A percentile compares a stretch with the other conserved stretches of the same genome.
Evolutionary conservation across 1,140 invertebrate genomes (phyloP).

Genomic region (Maconellicoccus hirsutus): DNA sequence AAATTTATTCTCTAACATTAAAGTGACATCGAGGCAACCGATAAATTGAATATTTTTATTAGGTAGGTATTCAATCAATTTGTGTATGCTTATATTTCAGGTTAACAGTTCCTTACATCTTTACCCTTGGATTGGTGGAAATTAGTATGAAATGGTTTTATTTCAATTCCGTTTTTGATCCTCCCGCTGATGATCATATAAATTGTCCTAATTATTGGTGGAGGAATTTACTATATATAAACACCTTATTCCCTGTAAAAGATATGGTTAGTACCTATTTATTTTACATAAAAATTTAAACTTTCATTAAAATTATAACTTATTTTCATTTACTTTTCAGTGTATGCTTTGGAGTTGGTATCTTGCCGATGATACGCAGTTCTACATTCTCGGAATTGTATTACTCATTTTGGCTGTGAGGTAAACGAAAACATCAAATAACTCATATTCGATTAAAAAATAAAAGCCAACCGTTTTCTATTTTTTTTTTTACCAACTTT

Average conservation of each 20-base stretch:
- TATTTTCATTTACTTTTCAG: constrained; percentile 37
- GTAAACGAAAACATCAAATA: constrained; percentile 29
- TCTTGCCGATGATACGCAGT: constrained; percentile 73
- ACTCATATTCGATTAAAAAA: too few relatives aligned
- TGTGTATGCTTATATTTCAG: too few relatives aligned
- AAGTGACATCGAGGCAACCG: too few relatives aligned
- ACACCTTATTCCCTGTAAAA: constrained; percentile 70
- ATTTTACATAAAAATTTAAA: background rate
- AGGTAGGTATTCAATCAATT: too few relatives aligned
- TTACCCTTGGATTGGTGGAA: constrained; percentile 64
- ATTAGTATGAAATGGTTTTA: constrained; percentile 71
- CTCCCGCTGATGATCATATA: constrained; percentile 61
- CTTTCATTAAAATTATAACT: background rate
- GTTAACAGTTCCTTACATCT: constrained; percentile 71
- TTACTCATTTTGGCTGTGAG: constrained; percentile 55
- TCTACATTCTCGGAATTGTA: constrained; percentile 65
- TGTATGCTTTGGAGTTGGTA: constrained; percentile 86
- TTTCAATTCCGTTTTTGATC: constrained; percentile 66
- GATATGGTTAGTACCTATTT: constrained; percentile 53
- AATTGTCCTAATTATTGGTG: constrained; percentile 78
- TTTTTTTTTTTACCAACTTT: constrained; percentile 7
- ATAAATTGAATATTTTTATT: too few relatives aligned
- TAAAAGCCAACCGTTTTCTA: background rate
- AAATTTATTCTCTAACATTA: too few relatives aligned
- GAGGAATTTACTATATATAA: constrained; percentile 72